A percentile compares a stretch with the other conserved stretches of the same genome.
Conservation (phyloP, 1,140 invertebrate species). For the Ceratosolen fusciceps region DNA sequence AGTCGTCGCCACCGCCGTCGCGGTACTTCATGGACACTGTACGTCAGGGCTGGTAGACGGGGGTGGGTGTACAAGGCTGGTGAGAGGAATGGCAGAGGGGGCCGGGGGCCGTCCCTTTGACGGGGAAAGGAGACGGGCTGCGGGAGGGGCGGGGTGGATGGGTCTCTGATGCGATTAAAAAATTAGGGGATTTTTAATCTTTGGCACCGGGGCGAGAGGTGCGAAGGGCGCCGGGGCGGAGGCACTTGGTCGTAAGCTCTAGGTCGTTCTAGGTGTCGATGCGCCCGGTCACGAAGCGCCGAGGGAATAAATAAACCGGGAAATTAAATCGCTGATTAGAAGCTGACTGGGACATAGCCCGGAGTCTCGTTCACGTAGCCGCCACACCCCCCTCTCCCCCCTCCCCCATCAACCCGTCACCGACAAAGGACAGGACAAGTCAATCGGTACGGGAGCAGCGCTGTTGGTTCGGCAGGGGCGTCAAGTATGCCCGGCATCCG, state of each 20-base stretch:
- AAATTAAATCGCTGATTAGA: constrained; percentile 70
- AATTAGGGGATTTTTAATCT: constrained; percentile 72
- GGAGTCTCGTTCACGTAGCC: constrained; percentile 17
- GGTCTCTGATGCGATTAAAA: constrained; percentile 65
- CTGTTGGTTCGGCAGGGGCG: neutral
- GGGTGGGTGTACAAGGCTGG: too few species aligned
- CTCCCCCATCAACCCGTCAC: too few species aligned
- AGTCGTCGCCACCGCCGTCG: neutral
- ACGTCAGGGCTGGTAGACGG: too few species aligned
- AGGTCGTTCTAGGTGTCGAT: neutral
- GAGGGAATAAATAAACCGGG: constrained; percentile 68
- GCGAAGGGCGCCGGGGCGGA: too few species aligned
- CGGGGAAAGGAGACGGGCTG: neutral
- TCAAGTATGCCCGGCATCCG: constrained; percentile 4
- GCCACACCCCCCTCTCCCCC: neutral
- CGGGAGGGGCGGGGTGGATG: neutral
- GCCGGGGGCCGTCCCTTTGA: constrained; percentile 18
- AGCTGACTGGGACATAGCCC: constrained; percentile 48
- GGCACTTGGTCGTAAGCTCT: too few species aligned
- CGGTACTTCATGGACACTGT: too few species aligned
- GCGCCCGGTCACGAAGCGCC: constrained; percentile 58
- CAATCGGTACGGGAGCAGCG: neutral
- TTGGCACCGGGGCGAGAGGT: constrained; percentile 54
- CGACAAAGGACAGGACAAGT: neutral
- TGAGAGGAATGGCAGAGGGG: too few species aligned